A percentile compares a stretch with the other conserved stretches of the same genome.
These are phyloP conservation scores for Eupithecia tripunctaria DNA, from an alignment of 2,888 invertebrate species.

Conservation along the genomic window DNA sequence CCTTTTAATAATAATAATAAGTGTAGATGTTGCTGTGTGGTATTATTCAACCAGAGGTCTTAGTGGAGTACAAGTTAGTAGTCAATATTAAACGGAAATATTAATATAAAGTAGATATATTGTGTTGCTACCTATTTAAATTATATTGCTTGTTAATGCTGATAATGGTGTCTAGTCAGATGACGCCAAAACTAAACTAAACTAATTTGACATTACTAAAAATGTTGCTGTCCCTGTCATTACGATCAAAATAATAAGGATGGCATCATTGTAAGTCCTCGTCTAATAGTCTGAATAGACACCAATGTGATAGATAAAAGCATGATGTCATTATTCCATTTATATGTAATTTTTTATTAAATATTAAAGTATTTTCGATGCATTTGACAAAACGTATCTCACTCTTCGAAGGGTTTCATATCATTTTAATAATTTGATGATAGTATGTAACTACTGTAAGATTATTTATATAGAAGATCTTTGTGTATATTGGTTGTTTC, in stretches of 20 bases:
- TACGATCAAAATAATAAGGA: no score
- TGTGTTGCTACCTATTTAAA: conserved; percentile 3
- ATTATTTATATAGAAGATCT: not conserved
- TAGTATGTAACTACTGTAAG: not conserved
- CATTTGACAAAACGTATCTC: conserved; percentile 13
- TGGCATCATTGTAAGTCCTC: no score
- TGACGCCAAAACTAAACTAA: no score
- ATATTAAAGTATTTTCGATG: not conserved
- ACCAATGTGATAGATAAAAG: not conserved
- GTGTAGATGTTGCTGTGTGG: not conserved
- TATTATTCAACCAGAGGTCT: conserved; percentile 9
- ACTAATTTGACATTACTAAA: no score
- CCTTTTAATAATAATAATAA: conserved; percentile 4
- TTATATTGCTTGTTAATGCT: not conserved
- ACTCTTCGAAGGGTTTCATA: conserved; percentile 1
- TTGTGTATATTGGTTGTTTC: not conserved
- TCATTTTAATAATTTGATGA: not conserved
- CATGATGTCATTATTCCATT: not conserved
- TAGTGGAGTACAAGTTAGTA: conserved; percentile 2
- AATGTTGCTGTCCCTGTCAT: no score
- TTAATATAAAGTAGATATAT: not conserved
- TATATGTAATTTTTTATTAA: not conserved
- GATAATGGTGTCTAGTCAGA: no score
- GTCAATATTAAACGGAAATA: conserved; percentile 6
- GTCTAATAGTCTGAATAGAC: no score